Evolutionary conservation across 2,888 invertebrate species (phyloP), one percentile per base, ranked within the genome.

Genomic region (Pammene aurita): DNA sequence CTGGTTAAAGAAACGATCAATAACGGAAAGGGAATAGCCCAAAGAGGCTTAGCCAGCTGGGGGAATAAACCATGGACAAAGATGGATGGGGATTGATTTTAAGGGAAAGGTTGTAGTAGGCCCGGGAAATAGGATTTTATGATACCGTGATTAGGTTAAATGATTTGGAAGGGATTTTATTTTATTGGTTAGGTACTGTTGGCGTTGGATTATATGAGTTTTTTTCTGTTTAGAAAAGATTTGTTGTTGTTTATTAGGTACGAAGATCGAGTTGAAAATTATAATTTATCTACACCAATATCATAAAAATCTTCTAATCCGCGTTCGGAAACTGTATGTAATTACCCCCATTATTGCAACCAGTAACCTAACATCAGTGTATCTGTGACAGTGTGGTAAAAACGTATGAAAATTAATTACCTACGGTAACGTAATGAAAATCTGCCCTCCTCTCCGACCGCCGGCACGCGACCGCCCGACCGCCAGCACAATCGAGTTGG

Each of bases 31-130:
- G 34, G 34, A 54, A 54, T 34, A 54, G 0, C 26, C 34, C 34
- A 52, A 52, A 26, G 26, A 54, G 54, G 54, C 54, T 54, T 54
- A 54, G 34, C 11, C 26, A 26, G 11, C 18, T 26, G 13, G 34
- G 54, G 54, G n/a, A 34, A 54, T 50, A 50, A 26, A 26, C 54
- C 54, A 54, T 54, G 54, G 54, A 34, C 52, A 52, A 54, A 54
- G 54, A 54, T 54, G 54, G 54, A 54, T 35, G 7, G 54, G 34
- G 54, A 54, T 54, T 54, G 54, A 54, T 54, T 54, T 54, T 34
- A 52, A 9, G 52, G 52, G 52, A 54, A 54, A 54, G 54, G 54
- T n/a, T 54, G 18, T 50, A 26, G 11, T 18, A 16, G 54, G 34
- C n/a, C 34, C 34, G 26, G 46, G n/a, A 46, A 26, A 54, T 34